These are phyloP conservation scores for Pterois miles DNA, from an alignment of 2,797 vertebrate species.

Conservation along the genomic window DNA sequence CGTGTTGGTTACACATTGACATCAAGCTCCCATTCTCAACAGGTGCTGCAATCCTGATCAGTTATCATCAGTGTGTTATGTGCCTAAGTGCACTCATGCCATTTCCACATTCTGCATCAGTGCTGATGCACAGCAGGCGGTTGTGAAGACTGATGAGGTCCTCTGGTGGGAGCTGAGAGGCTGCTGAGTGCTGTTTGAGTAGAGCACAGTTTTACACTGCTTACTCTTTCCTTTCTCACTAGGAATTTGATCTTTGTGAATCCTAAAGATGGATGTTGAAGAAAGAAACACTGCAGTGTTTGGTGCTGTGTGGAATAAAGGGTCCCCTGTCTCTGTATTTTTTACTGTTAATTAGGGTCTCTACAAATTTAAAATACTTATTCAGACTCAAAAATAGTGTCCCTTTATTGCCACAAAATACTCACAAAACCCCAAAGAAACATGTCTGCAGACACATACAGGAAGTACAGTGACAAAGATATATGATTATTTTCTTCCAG, in stretches of 20 bases:
- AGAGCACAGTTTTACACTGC: neutral
- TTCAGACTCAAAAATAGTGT: too few species aligned
- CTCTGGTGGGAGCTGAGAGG: conserved; percentile 21
- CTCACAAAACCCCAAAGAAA: neutral
- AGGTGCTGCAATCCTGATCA: neutral
- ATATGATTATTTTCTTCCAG: too few species aligned
- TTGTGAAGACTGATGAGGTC: neutral
- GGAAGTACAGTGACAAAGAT: too few species aligned
- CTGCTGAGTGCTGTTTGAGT: neutral
- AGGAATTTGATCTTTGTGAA: neutral
- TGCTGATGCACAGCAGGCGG: conserved; percentile 15
- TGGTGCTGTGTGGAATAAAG: neutral
- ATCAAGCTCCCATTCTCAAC: neutral
- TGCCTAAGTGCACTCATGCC: conserved; percentile 33
- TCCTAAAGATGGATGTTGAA: neutral
- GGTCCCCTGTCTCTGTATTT: too few species aligned
- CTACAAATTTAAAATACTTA: too few species aligned
- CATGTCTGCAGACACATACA: too few species aligned
- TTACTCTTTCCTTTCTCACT: neutral
- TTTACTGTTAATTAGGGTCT: too few species aligned
- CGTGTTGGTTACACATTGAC: neutral
- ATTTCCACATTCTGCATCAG: conserved; percentile 33
- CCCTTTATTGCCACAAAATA: neutral
- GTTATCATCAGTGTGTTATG: conserved; percentile 3
- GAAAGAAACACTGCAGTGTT: neutral